Conservation (phyloP, 1,140 invertebrate genomes). For the Hypothenemus hampei region DNA sequence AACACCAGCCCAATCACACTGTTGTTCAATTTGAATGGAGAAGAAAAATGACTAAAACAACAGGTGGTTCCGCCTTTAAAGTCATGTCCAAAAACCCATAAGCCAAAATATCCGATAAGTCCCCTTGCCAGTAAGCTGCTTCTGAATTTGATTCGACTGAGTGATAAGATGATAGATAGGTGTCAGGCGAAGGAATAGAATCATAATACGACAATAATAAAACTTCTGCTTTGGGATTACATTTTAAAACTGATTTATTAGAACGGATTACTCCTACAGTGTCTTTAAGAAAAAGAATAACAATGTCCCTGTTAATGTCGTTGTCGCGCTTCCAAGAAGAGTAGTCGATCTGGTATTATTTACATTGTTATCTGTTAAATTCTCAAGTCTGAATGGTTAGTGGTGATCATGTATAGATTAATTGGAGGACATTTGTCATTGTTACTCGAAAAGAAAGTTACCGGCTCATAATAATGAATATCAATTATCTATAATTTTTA, state of each 20-base stretch:
- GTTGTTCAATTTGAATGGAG: not conserved
- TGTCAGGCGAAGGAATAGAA: constrained; percentile 18
- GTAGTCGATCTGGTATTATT: constrained; percentile 13
- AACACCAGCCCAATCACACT: too few species aligned
- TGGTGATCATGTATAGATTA: constrained; percentile 12
- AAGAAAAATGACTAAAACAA: constrained; percentile 4
- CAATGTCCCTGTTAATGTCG: constrained; percentile 16
- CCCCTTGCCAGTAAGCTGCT: constrained; percentile 12
- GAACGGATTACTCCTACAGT: constrained; percentile 22
- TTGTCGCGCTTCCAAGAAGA: constrained; percentile 12
- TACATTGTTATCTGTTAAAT: constrained; percentile 19
- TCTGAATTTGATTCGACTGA: constrained; percentile 11
- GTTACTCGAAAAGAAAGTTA: not conserved
- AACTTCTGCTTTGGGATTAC: constrained; percentile 18
- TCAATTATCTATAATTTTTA: not conserved
- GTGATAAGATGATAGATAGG: constrained; percentile 22
- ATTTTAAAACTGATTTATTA: constrained; percentile 25
- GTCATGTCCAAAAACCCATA: constrained; percentile 2
- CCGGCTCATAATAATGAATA: too few species aligned
- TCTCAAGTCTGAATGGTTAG: constrained; percentile 8
- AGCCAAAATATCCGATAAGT: not conserved
- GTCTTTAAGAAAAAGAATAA: constrained; percentile 21
- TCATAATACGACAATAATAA: constrained; percentile 22
- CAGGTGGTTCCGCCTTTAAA: constrained; percentile 23
- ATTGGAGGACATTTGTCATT: constrained; percentile 16